A percentile compares a stretch with the other conserved stretches of the same genome.
These are phyloP conservation scores for Atopsyche davidsoni DNA, from an alignment of 1,140 invertebrate genomes.

Conservation along the genomic window DNA sequence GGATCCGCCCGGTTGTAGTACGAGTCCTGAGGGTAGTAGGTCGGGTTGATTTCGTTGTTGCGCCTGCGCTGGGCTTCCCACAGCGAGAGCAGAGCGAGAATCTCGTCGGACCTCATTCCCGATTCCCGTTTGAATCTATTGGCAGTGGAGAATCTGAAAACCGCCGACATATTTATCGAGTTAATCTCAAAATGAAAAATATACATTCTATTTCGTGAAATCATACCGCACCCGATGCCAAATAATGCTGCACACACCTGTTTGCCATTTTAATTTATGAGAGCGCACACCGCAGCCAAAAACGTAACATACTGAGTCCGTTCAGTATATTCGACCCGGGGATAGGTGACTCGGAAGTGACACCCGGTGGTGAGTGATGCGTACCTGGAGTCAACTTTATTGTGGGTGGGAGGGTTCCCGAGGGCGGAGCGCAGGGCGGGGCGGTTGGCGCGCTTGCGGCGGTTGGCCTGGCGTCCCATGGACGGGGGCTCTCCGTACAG, in stretches of 20 bases:
- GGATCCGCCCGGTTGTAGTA: slow-evolving; percentile 39
- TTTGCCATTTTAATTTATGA: no score
- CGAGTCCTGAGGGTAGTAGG: slow-evolving; percentile 40
- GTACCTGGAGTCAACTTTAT: no score
- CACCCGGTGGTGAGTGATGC: no score
- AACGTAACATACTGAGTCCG: no score
- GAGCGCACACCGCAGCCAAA: no score
- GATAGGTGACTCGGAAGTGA: no score
- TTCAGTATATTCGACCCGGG: no score
- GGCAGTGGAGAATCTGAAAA: slow-evolving; percentile 23
- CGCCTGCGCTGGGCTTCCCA: slow-evolving; percentile 48
- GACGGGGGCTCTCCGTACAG: slow-evolving; percentile 46
- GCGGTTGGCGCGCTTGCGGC: slow-evolving; percentile 22
- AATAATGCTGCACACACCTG: no score
- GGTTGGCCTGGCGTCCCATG: slow-evolving; percentile 38
- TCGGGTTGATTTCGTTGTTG: slow-evolving; percentile 43
- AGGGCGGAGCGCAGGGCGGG: slow-evolving; percentile 7
- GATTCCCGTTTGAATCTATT: slow-evolving; percentile 40
- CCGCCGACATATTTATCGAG: no score
- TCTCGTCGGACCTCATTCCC: slow-evolving; percentile 44
- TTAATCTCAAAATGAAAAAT: no score
- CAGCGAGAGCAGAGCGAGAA: slow-evolving; percentile 42
- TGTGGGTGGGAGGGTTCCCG: slow-evolving; percentile 2
- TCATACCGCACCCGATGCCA: no score
- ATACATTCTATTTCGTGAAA: no score